A percentile compares a stretch with the other conserved stretches of the same genome.
Conservation (phyloP, 2,888 invertebrate genomes). For the Lasioglossum pauxillum region DNA sequence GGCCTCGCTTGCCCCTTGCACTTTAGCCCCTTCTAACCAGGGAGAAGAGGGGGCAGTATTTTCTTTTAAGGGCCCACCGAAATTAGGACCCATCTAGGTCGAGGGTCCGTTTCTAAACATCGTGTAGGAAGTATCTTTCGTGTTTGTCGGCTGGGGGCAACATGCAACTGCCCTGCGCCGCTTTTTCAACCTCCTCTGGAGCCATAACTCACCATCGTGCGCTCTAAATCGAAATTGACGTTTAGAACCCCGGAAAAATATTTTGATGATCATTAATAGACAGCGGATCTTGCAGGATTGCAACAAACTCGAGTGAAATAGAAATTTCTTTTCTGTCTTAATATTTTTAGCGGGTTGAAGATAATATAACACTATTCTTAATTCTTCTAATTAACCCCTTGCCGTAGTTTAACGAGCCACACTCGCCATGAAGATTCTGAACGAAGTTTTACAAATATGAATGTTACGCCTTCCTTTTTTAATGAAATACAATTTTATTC, state of each 20-base stretch:
- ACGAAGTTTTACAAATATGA: too few relatives aligned
- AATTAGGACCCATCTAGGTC: constrained; percentile 67
- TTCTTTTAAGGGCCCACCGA: constrained; percentile 66
- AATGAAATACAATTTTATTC: too few relatives aligned
- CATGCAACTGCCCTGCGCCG: constrained; percentile 40
- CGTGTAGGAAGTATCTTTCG: constrained; percentile 63
- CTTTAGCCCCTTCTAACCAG: constrained; percentile 54
- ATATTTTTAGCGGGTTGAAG: too few relatives aligned
- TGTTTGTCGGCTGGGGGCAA: constrained; percentile 38
- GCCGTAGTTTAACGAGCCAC: too few relatives aligned
- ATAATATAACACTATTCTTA: too few relatives aligned
- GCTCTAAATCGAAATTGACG: background rate
- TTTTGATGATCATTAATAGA: too few relatives aligned
- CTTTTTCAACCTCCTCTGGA: constrained; percentile 30
- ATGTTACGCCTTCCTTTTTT: too few relatives aligned
- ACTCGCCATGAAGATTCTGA: too few relatives aligned
- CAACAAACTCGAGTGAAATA: too few relatives aligned
- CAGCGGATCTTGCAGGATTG: too few relatives aligned
- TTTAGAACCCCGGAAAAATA: background rate
- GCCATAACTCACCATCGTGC: background rate
- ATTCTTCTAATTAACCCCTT: too few relatives aligned
- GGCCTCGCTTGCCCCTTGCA: constrained; percentile 73
- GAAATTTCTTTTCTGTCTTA: too few relatives aligned
- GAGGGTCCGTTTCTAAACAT: constrained; percentile 68
- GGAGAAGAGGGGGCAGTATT: constrained; percentile 57